Conservation (phyloP, 2,888 invertebrate genomes). For the Cryptophagus acutangulus region DNA sequence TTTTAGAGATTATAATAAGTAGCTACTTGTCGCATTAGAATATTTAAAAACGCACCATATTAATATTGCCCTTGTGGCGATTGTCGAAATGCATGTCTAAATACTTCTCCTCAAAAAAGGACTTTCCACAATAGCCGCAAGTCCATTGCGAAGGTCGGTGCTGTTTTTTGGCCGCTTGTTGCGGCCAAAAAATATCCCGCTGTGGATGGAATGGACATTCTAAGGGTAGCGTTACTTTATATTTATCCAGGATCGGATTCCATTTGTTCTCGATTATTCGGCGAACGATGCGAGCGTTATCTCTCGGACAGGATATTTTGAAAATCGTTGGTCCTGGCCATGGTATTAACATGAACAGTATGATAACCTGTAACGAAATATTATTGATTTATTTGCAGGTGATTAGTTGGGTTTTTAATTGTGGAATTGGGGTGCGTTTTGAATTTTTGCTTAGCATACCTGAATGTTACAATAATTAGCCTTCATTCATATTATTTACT, state of each 20-base stretch:
- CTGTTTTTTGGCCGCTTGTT: slow-evolving; percentile 79
- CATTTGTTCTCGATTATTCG: slow-evolving; percentile 88
- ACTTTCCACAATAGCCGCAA: slow-evolving; percentile 86
- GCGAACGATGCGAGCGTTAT: slow-evolving; percentile 82
- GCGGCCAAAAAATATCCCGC: slow-evolving; percentile 82
- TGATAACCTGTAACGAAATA: slow-evolving; percentile 60
- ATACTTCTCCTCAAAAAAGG: slow-evolving; percentile 83
- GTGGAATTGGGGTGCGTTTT: neutral
- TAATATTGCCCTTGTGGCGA: slow-evolving; percentile 78
- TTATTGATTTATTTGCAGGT: slow-evolving; percentile 11
- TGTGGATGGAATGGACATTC: slow-evolving; percentile 88
- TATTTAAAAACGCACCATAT: slow-evolving; percentile 69
- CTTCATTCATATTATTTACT: slow-evolving; percentile 77
- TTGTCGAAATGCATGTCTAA: slow-evolving; percentile 86
- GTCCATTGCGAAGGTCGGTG: slow-evolving; percentile 87
- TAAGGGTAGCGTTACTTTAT: slow-evolving; percentile 78
- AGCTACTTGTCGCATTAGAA: neutral
- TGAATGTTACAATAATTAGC: slow-evolving; percentile 78
- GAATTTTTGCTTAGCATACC: slow-evolving; percentile 50
- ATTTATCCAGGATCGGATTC: slow-evolving; percentile 83
- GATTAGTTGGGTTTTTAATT: slow-evolving; percentile 1
- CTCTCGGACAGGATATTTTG: slow-evolving; percentile 82
- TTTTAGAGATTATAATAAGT: neutral
- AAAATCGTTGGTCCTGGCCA: slow-evolving; percentile 84
- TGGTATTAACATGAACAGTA: slow-evolving; percentile 78